Conservation (phyloP, 2,888 invertebrate species). For the Macrophya alboannulata region DNA sequence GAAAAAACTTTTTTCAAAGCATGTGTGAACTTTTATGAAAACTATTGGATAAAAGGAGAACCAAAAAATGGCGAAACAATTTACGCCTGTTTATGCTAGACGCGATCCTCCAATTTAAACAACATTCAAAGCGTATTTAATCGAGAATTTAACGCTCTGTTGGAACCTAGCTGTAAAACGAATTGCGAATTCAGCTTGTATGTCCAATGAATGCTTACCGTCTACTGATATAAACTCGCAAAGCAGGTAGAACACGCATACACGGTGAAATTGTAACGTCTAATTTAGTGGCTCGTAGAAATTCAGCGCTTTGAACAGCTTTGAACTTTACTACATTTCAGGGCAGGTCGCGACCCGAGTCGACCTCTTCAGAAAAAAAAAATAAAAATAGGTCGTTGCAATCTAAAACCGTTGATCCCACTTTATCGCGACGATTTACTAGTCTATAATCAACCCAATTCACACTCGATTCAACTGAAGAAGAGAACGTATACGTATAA, state of each 20-base stretch:
- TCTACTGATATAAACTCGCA: neutral
- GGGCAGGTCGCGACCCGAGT: conserved; percentile 34
- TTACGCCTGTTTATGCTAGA: neutral
- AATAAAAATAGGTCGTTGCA: conserved; percentile 43
- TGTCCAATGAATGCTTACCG: neutral
- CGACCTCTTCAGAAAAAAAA: conserved; percentile 21
- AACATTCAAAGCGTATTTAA: conserved; percentile 10
- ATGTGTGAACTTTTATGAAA: neutral
- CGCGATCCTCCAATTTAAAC: neutral
- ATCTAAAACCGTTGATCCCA: conserved; percentile 44
- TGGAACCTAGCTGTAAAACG: neutral
- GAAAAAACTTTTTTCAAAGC: neutral
- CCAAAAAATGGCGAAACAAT: neutral
- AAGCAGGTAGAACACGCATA: conserved; percentile 21
- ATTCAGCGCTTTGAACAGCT: conserved; percentile 44
- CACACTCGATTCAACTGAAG: neutral
- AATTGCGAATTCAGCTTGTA: neutral
- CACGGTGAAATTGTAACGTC: conserved; percentile 40
- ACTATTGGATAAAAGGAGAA: neutral
- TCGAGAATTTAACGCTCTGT: neutral
- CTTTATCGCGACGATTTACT: neutral
- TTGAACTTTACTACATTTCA: conserved; percentile 22
- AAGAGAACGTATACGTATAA: neutral
- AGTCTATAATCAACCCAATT: conserved; percentile 10
- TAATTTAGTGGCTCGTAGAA: conserved; percentile 46